Conservation (phyloP, 23 tunicate genomes). For the Phallusia fumigata region DNA sequence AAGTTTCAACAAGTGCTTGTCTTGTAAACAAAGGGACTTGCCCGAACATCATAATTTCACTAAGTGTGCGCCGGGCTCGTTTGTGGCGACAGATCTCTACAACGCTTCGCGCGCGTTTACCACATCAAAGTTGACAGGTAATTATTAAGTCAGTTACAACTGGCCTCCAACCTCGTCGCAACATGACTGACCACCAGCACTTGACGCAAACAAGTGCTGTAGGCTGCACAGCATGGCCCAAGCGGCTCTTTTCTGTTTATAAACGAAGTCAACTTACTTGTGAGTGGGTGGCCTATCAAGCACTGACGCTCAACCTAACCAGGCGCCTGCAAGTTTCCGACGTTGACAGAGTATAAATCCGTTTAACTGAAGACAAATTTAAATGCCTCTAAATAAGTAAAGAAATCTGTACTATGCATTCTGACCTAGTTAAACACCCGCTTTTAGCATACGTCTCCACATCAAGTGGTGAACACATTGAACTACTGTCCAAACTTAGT, state of each 20-base stretch:
- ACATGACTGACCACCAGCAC: slow-evolving; percentile 15
- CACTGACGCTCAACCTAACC: not conserved
- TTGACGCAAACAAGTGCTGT: slow-evolving; percentile 9
- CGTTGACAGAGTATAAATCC: not conserved
- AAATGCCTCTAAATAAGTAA: no score
- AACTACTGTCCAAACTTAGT: not conserved
- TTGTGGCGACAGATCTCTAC: not conserved
- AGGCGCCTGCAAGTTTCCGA: slow-evolving; percentile 10
- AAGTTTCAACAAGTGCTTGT: not conserved
- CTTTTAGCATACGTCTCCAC: no score
- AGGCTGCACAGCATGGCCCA: not conserved
- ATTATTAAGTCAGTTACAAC: not conserved
- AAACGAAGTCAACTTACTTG: not conserved
- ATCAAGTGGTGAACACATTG: no score
- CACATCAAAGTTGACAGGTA: slow-evolving; percentile 6
- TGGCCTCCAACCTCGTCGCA: slow-evolving; percentile 4
- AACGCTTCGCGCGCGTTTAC: not conserved
- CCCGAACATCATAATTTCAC: not conserved
- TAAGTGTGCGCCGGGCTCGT: not conserved
- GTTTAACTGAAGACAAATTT: no score
- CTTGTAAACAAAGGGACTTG: not conserved
- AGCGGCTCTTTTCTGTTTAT: not conserved
- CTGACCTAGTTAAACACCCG: no score
- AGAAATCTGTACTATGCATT: no score
- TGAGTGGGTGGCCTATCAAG: slow-evolving; percentile 8